phyloP scores from a whole-genome alignment of 2,888 invertebrate genomes.

The Metacarcinus magister region DNA sequence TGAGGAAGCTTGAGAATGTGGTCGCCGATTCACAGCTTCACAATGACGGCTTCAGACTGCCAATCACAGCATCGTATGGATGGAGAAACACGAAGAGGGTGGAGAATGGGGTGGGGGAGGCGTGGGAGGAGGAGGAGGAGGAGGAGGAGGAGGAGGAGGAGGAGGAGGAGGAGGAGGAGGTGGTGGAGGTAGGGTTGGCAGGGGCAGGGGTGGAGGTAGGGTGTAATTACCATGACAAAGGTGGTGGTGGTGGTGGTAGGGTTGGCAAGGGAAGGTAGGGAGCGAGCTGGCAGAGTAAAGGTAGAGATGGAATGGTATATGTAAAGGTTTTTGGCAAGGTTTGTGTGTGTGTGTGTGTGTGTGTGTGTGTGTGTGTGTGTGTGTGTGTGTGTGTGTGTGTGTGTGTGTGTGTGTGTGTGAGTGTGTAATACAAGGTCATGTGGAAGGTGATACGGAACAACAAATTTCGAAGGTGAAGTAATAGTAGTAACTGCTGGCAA shows the following conservation, averaged over 20 bases:
- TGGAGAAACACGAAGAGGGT: neutral
- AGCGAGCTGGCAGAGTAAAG: neutral
- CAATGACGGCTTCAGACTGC: conserved; percentile 16
- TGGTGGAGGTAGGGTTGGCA: neutral
- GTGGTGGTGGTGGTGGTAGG: neutral
- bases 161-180: neutral
- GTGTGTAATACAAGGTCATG: neutral
- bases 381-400: conserved; percentile 39
- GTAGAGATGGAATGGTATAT: neutral
- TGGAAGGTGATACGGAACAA: neutral
- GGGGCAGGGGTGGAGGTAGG: neutral
- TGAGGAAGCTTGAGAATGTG: neutral
- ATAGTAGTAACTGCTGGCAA: neutral
- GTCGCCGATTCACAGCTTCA: conserved; percentile 2
- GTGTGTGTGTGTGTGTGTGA: conserved; percentile 18
- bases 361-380: conserved; percentile 39
- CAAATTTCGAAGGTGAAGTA: neutral
- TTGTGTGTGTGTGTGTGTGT: conserved; percentile 15
- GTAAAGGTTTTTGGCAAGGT: neutral
- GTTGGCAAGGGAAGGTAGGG: neutral
- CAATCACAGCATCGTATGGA: neutral
- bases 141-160: neutral
- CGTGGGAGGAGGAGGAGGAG: neutral
- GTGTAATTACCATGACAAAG: conserved; percentile 46
- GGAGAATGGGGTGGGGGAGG: neutral